These are phyloP conservation scores for Lucilia sericata DNA, from an alignment of 1,140 invertebrate species.

Conservation along the genomic window DNA sequence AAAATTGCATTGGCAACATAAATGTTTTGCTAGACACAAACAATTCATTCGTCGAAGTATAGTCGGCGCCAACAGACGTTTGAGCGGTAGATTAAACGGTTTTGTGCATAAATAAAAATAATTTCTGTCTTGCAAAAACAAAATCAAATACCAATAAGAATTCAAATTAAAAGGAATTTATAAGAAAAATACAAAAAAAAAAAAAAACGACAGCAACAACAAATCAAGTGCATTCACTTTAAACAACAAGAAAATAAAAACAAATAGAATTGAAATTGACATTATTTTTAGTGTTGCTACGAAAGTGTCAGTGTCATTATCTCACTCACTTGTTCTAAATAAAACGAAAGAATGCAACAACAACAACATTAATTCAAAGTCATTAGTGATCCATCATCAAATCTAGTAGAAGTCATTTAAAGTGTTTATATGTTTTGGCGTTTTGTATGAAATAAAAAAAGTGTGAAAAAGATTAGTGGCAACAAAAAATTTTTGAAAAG, in stretches of 20 bases:
- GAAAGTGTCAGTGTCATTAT: slow-evolving; percentile 19
- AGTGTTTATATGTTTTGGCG: background rate
- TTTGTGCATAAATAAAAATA: background rate
- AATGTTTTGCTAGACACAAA: slow-evolving; percentile 10
- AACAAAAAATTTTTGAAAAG: background rate
- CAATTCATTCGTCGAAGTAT: slow-evolving; percentile 30
- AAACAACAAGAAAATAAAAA: background rate
- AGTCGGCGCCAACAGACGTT: slow-evolving; percentile 32
- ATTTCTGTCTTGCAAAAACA: background rate
- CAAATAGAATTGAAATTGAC: background rate
- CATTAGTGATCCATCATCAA: slow-evolving; percentile 14
- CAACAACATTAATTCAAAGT: background rate
- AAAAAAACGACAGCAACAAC: background rate
- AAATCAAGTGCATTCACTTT: background rate
- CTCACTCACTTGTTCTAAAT: background rate
- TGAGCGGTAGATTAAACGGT: slow-evolving; percentile 11
- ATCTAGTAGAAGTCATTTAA: background rate
- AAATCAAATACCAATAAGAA: slow-evolving; percentile 1
- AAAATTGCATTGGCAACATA: slow-evolving; percentile 29
- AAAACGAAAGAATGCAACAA: background rate
- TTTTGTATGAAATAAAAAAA: background rate
- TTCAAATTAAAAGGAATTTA: background rate
- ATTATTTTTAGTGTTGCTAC: background rate
- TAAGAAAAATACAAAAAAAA: background rate
- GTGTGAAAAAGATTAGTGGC: background rate